Conservation (phyloP, 2,113 vertebrate species). For the Channa argus region DNA sequence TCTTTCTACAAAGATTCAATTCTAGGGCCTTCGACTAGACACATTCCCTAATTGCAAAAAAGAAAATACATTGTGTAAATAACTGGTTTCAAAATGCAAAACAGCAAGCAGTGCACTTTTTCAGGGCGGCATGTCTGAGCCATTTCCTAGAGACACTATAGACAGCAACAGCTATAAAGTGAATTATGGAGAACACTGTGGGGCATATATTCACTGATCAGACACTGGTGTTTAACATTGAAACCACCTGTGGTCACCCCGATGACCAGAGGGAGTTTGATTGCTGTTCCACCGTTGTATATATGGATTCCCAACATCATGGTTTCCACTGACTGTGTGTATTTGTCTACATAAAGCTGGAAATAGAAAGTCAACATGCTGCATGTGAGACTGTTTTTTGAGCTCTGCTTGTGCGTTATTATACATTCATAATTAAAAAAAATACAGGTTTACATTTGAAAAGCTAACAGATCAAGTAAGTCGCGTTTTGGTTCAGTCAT, state of each 20-base stretch:
- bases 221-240: slow-evolving; percentile 64
- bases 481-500: slow-evolving; percentile 28
- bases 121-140: slow-evolving; percentile 54
- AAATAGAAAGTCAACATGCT: slow-evolving; percentile 69
- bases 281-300: slow-evolving; percentile 35
- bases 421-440: slow-evolving; percentile 33
- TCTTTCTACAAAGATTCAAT: slow-evolving; percentile 45
- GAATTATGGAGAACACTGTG: slow-evolving; percentile 53
- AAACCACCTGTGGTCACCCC: slow-evolving; percentile 72
- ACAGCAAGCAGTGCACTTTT: slow-evolving; percentile 65
- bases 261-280: slow-evolving; percentile 61
- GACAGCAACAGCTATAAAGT: slow-evolving; percentile 63
- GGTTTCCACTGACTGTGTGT: slow-evolving; percentile 68
- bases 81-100: slow-evolving; percentile 61
- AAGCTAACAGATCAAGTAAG: slow-evolving; percentile 22
- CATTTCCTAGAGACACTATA: slow-evolving; percentile 55
- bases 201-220: slow-evolving; percentile 66
- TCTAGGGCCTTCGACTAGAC: slow-evolving; percentile 41
- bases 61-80: slow-evolving; percentile 64
- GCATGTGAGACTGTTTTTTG: slow-evolving; percentile 41
- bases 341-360: slow-evolving; percentile 54
- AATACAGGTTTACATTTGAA: slow-evolving; percentile 46
- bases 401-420: slow-evolving; percentile 36
- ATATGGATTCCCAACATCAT: slow-evolving; percentile 47
- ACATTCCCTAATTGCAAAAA: slow-evolving; percentile 56